These are phyloP conservation scores for Battus philenor DNA, from an alignment of 1,140 invertebrate species.

Conservation along the genomic window DNA sequence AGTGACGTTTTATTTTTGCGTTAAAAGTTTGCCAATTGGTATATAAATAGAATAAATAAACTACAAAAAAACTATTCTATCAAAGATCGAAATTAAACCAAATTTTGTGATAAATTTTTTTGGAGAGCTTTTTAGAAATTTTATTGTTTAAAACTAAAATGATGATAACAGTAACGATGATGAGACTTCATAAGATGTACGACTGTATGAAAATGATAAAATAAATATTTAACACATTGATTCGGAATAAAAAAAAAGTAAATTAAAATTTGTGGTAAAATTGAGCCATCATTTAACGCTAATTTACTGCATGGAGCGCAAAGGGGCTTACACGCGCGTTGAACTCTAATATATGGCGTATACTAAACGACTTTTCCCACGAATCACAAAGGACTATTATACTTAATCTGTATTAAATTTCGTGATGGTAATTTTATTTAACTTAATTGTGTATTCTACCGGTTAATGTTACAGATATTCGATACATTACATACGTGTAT, in stretches of 20 bases:
- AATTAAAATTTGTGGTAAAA: slow-evolving; percentile 8
- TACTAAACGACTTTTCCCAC: slow-evolving; percentile 10
- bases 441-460: slow-evolving; percentile 1
- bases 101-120: too few relatives aligned
- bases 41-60: too few relatives aligned
- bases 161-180: too few relatives aligned
- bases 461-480: slow-evolving; percentile 3
- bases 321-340: slow-evolving; percentile 11
- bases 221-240: neutral
- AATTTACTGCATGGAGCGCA: slow-evolving; percentile 7
- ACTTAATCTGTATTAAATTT: slow-evolving; percentile 12
- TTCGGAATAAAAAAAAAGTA: neutral
- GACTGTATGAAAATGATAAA: too few relatives aligned
- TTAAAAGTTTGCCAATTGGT: too few relatives aligned
- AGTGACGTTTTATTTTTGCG: too few relatives aligned
- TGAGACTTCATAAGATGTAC: too few relatives aligned
- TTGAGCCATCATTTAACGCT: slow-evolving; percentile 15
- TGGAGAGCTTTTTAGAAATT: too few relatives aligned
- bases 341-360: slow-evolving; percentile 12
- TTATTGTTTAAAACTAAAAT: too few relatives aligned
- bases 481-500: neutral
- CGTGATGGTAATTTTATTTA: slow-evolving; percentile 5
- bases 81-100: too few relatives aligned
- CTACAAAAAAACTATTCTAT: too few relatives aligned
- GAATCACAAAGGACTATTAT: slow-evolving; percentile 13